Percentiles rank a stretch among this genome's conserved stretches.
phyloP scores from a whole-genome alignment of 2,113 vertebrate genomes.

The Eleginops maclovinus region DNA sequence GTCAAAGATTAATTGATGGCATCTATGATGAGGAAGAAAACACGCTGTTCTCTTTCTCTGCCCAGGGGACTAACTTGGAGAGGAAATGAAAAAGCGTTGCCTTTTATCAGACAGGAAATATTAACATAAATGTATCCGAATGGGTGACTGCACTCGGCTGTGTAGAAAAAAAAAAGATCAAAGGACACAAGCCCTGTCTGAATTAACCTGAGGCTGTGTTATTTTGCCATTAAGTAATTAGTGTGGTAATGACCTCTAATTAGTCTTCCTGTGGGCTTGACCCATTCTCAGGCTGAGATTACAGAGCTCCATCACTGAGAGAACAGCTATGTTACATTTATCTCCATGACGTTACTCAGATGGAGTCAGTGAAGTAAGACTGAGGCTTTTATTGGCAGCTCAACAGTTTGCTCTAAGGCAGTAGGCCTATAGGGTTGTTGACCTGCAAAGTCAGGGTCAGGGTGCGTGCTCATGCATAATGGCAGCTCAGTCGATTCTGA shows the following conservation, averaged over 20 bases:
- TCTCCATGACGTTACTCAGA: constrained; percentile 33
- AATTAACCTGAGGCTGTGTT: constrained; percentile 32
- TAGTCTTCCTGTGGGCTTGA: constrained; percentile 42
- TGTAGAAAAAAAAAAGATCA: neutral
- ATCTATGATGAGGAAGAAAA: constrained; percentile 25
- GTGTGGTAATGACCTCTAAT: constrained; percentile 56
- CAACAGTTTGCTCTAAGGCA: constrained; percentile 22
- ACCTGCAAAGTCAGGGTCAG: constrained; percentile 23
- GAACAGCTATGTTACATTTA: constrained; percentile 23
- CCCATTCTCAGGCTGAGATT: constrained; percentile 33
- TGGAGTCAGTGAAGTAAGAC: constrained; percentile 7
- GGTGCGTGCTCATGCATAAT: constrained; percentile 1
- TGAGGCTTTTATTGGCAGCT: constrained; percentile 15
- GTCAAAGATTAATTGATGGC: constrained; percentile 36
- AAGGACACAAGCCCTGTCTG: neutral
- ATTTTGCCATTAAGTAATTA: constrained; percentile 49
- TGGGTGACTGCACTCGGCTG: neutral
- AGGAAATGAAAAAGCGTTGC: constrained; percentile 10
- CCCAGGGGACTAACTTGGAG: neutral
- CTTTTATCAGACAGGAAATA: constrained; percentile 16
- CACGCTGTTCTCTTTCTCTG: constrained; percentile 19
- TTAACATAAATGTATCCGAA: constrained; percentile 11
- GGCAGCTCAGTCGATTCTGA: neutral
- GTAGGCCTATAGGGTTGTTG: constrained; percentile 24
- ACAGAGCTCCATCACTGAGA: constrained; percentile 29